Evolutionary conservation across 2,888 invertebrate species (phyloP), one percentile per base, ranked within the genome.

Genomic region (Megalurothrips usitatus): DNA sequence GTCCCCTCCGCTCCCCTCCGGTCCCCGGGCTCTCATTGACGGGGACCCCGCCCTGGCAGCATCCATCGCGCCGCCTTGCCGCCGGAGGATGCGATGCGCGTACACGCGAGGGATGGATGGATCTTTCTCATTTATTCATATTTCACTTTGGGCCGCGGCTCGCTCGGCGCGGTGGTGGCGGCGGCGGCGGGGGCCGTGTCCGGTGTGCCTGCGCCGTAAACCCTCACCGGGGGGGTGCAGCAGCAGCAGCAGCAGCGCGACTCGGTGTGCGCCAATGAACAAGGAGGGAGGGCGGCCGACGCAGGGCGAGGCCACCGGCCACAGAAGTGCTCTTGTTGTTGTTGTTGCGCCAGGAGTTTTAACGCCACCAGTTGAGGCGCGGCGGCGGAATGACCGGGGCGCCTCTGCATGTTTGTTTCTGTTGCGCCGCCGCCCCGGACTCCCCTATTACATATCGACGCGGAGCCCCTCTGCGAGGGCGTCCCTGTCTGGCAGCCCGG

Each of bases 71-170:
- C 68, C 26, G 68, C 23, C 9, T 49, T n/a, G n/a, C n/a, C n/a
- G n/a, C n/a, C n/a, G n/a, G n/a, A 6, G 14, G 68, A 75, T 75
- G 26, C 68, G n/a, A 58, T 17, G 19, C 58, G 4, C 11, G 58
- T 17, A 17, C 58, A 52, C 14, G 14, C 52, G 14, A 52, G 68
- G 68, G 68, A 75, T 75, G 68, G 68, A 75, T 75, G 68, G 68
- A 75, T 75, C 68, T 75, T 75, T 75, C 68, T 75, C 68, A 75
- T 75, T 75, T 75, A 75, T 75, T 75, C 68, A 75, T 75, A 75
- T 75, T 75, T 75, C 68, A 75, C 68, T 75, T 75, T 75, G 23
- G 68, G 58, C 58, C 58, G 58, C 58, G 58, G 14, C 58, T 9
- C 23, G 68, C 10, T 23, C 23, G 68, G 68, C 68, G 68, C 11